These are phyloP conservation scores for Eulemur macaco DNA, from an alignment of 2,113 vertebrate genomes.

Conservation along the genomic window DNA sequence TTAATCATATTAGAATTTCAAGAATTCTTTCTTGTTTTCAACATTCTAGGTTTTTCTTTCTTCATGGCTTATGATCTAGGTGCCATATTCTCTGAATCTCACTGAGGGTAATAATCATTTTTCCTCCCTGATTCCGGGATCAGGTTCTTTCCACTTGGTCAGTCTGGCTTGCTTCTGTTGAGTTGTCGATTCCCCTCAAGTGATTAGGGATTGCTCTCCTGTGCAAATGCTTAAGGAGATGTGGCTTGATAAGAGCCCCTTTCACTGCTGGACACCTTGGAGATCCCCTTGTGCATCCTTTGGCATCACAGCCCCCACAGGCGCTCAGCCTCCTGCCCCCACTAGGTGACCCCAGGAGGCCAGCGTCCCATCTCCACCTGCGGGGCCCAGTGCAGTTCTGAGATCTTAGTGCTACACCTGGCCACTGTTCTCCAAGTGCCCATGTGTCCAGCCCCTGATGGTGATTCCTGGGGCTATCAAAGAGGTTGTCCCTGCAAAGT, in stretches of 20 bases:
- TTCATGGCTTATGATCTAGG: not conserved
- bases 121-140: not conserved
- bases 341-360: no score
- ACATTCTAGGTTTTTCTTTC: not conserved
- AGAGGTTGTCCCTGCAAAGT: not conserved
- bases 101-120: not conserved
- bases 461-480: not conserved
- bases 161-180: not conserved
- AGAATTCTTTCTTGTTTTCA: not conserved
- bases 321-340: not conserved
- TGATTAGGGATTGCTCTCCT: not conserved
- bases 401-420: not conserved
- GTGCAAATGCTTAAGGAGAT: not conserved
- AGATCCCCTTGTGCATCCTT: not conserved
- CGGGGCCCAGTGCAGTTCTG: no score
- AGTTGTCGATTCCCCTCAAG: not conserved
- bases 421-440: not conserved
- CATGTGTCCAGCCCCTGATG: no score
- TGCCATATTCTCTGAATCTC: not conserved
- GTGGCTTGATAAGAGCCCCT: not conserved
- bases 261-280: accelerated
- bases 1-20: not conserved
- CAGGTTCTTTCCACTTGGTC: not conserved
- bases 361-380: accelerated
- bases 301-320: accelerated